phyloP scores from a whole-genome alignment of 2,888 invertebrate genomes.

The Brachylomia viminalis region DNA sequence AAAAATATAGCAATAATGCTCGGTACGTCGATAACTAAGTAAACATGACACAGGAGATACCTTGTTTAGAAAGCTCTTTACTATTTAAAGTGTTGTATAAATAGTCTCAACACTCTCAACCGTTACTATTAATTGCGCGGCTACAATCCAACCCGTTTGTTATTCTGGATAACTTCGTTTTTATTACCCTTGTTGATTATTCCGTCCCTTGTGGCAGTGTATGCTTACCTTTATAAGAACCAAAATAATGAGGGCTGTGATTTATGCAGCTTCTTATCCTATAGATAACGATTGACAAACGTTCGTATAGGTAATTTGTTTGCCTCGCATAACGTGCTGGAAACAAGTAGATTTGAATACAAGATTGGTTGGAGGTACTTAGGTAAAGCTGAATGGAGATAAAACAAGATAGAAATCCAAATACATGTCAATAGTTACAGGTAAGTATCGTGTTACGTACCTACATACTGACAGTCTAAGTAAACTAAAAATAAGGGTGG shows the following conservation, averaged over 20 bases:
- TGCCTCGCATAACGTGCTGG: slow-evolving; percentile 17
- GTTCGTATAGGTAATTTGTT: slow-evolving; percentile 35
- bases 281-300: slow-evolving; percentile 29
- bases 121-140: slow-evolving; percentile 37
- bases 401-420: slow-evolving; percentile 4
- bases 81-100: slow-evolving; percentile 49
- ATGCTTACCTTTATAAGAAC: slow-evolving; percentile 24
- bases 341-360: slow-evolving; percentile 20
- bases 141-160: slow-evolving; percentile 23
- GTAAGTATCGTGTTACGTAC: neutral
- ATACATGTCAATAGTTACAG: neutral
- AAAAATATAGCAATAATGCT: slow-evolving; percentile 1
- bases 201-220: slow-evolving; percentile 12
- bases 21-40: slow-evolving; percentile 4
- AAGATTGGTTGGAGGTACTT: neutral
- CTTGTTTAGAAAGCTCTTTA: slow-evolving; percentile 29
- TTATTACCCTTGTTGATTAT: slow-evolving; percentile 14
- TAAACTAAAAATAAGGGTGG: no score
- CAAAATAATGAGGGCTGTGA: slow-evolving; percentile 33
- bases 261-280: slow-evolving; percentile 35
- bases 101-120: slow-evolving; percentile 19
- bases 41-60: slow-evolving; percentile 32
- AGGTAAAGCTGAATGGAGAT: neutral
- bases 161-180: slow-evolving; percentile 16
- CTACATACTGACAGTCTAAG: neutral